Base-by-base conservation (phyloP, 2,797 vertebrate species). In the Poeciliopsis presidionis region DNA sequence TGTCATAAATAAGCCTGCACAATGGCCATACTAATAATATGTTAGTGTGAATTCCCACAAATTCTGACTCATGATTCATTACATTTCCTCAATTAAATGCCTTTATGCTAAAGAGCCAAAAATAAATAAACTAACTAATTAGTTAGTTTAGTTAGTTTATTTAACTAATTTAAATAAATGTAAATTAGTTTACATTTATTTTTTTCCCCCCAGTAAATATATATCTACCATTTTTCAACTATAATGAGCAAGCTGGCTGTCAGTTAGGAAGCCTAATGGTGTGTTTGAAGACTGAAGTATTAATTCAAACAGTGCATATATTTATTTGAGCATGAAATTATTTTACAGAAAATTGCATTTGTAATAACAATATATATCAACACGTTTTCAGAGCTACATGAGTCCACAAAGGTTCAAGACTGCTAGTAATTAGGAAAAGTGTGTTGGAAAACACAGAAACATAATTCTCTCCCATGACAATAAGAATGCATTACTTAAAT, bases 281-380 rank as follows among this genome's bases (percentile, higher is more conserved):
- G 22, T 73, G 36, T 80, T 74, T 74, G 18, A 36, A 71, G 41
- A 28, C 11, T 71, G 51, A 18, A 28, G 28, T 30, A 73, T 81
- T 39, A 74, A 30, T 76, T 78, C n/a, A 18, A 47, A 45, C 59
- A 63, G 28, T n/a, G 20, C 6, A 3, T n/a, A 51, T 20, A 36
- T 20, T 49, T 72, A 28, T 36, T 55, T 55, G 22, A n/a, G 53
- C 61, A 30, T 36, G 1, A 63, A 63, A 36, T 36, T 63, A 63
- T 63, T 63, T 63, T 4, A 36, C 61, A 63, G 61, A 63, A 63
- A 36, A 36, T 63, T 63, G 53, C 53, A 55, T 13, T 55, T 36
- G 30, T 30, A 63, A 20, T 36, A 63, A 16, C 33, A 18, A 63
- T 12, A n/a, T 55, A 7, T 61, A 7, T 63, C 13, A 63, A 16